Evolutionary conservation across 1,140 invertebrate genomes (phyloP).

Genomic region (Eriocheir sinensis): DNA sequence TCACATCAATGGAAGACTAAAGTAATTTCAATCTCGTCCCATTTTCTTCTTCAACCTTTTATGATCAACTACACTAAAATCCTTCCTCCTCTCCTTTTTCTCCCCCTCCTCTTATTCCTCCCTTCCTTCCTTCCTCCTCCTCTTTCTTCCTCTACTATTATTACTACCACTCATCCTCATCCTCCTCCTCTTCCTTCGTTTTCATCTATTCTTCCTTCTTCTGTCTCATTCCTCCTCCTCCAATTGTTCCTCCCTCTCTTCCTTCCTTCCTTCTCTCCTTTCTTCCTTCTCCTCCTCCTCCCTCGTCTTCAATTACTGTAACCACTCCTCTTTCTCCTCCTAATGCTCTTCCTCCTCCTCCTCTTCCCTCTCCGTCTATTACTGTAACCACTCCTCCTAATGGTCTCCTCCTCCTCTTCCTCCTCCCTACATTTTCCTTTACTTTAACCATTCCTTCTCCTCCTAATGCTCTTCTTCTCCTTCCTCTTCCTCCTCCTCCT

Average conservation of each 20-base stretch:
- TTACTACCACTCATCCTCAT: too few relatives aligned
- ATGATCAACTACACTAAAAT: too few relatives aligned
- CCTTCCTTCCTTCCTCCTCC: neutral
- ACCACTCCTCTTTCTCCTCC: neutral
- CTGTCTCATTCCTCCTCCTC: neutral
- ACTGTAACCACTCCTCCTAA: neutral
- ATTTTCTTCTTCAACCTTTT: too few relatives aligned
- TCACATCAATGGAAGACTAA: too few relatives aligned
- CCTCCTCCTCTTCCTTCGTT: too few relatives aligned
- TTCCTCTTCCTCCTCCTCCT: neutral
- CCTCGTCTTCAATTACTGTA: neutral
- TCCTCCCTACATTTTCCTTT: neutral
- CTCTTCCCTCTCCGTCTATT: neutral
- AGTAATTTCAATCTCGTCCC: too few relatives aligned
- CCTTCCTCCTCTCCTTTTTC: too few relatives aligned
- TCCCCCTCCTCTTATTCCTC: neutral
- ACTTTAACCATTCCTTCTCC: neutral
- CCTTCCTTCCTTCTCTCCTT: neutral
- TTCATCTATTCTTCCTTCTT: neutral
- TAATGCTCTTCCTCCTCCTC: neutral
- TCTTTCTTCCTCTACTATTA: neutral
- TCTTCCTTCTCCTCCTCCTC: neutral
- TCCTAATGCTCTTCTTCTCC: neutral
- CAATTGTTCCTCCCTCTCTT: neutral
- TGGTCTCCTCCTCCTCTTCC: neutral